Evolutionary conservation across 2,797 vertebrate species (phyloP).

Genomic region (Microctenopoma stevenorrisi): DNA sequence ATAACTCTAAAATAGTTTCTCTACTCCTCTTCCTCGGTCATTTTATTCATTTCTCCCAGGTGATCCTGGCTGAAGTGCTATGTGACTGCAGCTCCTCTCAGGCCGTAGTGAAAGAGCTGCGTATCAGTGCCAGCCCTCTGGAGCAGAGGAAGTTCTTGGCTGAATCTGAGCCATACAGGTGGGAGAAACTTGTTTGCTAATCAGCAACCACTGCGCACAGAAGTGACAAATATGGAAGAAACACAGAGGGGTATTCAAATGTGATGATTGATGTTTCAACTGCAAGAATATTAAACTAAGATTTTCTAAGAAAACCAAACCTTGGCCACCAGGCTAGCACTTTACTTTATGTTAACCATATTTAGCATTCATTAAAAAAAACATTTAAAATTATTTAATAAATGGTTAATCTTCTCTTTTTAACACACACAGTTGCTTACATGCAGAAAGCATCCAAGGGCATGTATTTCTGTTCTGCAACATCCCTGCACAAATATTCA

Average conservation of each 20-base stretch:
- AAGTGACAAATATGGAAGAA: neutral
- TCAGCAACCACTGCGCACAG: neutral
- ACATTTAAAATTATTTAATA: too few relatives aligned
- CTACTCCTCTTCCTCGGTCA: slow-evolving; percentile 11
- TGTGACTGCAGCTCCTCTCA: slow-evolving; percentile 92
- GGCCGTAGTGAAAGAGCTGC: slow-evolving; percentile 93
- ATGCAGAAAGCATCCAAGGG: slow-evolving; percentile 35
- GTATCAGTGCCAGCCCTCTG: slow-evolving; percentile 89
- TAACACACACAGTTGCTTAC: slow-evolving; percentile 1
- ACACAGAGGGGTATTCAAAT: neutral
- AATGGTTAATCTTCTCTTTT: too few relatives aligned
- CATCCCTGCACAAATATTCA: slow-evolving; percentile 5
- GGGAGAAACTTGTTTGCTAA: slow-evolving; percentile 14
- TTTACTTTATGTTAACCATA: neutral
- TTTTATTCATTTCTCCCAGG: slow-evolving; percentile 75
- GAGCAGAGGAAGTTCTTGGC: slow-evolving; percentile 94
- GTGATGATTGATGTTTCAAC: neutral
- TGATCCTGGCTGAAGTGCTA: slow-evolving; percentile 93
- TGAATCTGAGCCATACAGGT: slow-evolving; percentile 94
- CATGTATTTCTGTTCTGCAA: slow-evolving; percentile 23
- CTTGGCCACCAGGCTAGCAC: neutral
- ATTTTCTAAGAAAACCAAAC: neutral
- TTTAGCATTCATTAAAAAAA: neutral
- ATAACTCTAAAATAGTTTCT: slow-evolving; percentile 27
- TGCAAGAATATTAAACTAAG: too few relatives aligned